phyloP scores from a whole-genome alignment of 1,140 invertebrate species.

The Colletes gigas region DNA sequence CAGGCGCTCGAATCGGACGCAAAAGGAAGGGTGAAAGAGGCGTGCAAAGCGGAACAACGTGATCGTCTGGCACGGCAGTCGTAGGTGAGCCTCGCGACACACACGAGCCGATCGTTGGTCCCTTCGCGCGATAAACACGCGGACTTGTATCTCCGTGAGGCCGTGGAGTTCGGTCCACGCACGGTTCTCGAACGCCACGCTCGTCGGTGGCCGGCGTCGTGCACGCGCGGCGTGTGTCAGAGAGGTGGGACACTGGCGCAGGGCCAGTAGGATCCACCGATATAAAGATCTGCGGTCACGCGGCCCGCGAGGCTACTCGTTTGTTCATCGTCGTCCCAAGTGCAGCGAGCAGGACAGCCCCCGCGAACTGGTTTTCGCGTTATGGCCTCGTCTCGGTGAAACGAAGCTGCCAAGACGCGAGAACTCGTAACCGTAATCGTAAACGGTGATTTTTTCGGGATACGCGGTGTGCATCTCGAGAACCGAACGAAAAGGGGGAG shows the following conservation, averaged over 20 bases:
- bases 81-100: conserved; percentile 52
- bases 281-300: conserved; percentile 64
- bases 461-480: no score
- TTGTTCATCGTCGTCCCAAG: conserved; percentile 61
- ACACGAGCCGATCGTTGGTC: conserved; percentile 20
- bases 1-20: background rate
- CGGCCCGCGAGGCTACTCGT: conserved; percentile 48
- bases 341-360: conserved; percentile 52
- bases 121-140: conserved; percentile 22
- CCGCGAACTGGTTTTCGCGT: conserved; percentile 4
- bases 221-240: conserved; percentile 23
- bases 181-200: background rate
- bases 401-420: background rate
- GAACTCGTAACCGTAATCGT: no score
- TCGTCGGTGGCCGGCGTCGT: background rate
- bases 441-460: no score
- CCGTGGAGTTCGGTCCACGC: background rate
- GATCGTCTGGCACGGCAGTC: conserved; percentile 49
- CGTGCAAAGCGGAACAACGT: conserved; percentile 46
- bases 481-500: no score
- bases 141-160: background rate
- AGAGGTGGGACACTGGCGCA: conserved; percentile 61
- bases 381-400: background rate
- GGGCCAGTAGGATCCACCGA: conserved; percentile 62
- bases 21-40: conserved; percentile 55